A percentile compares a stretch with the other conserved stretches of the same genome.
Conservation (phyloP, 1,140 invertebrate genomes). For the Heterodera schachtii region DNA sequence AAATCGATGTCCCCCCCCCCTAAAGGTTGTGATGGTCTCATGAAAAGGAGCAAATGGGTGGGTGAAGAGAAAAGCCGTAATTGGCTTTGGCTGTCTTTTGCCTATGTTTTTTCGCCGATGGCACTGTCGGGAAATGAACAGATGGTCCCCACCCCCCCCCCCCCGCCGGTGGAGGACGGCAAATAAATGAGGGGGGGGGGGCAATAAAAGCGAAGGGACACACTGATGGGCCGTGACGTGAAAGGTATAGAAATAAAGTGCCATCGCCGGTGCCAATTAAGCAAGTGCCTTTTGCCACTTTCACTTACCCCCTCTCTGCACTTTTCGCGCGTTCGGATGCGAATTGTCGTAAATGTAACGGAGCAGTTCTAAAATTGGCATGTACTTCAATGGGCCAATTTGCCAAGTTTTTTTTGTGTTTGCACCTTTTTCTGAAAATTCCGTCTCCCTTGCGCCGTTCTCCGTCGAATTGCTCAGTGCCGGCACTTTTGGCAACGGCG, state of each 20-base stretch:
- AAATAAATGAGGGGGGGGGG: neutral
- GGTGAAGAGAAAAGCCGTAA: neutral
- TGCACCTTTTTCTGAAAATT: conserved; percentile 51
- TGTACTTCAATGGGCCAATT: too few species aligned
- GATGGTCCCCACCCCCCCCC: neutral
- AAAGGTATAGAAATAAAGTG: too few species aligned
- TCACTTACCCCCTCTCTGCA: conserved; percentile 16
- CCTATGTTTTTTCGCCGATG: conserved; percentile 4
- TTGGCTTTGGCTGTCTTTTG: conserved; percentile 31
- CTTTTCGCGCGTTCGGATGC: conserved; percentile 15
- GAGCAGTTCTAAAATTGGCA: conserved; percentile 41
- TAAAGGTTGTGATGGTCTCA: neutral
- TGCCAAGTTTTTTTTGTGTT: too few species aligned
- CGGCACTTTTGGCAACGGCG: conserved; percentile 21
- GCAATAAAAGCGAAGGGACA: neutral
- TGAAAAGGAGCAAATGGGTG: conserved; percentile 3
- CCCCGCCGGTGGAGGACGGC: neutral
- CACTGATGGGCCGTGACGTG: too few species aligned
- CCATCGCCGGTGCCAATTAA: too few species aligned
- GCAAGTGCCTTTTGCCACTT: neutral
- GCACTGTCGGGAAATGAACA: neutral
- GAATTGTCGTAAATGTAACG: conserved; percentile 49
- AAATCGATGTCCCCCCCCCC: too few species aligned
- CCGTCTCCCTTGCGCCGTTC: conserved; percentile 31
- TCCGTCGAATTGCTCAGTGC: conserved; percentile 18